Evolutionary conservation across 2,888 invertebrate genomes (phyloP).

Genomic region (Aphodius sticticus): DNA sequence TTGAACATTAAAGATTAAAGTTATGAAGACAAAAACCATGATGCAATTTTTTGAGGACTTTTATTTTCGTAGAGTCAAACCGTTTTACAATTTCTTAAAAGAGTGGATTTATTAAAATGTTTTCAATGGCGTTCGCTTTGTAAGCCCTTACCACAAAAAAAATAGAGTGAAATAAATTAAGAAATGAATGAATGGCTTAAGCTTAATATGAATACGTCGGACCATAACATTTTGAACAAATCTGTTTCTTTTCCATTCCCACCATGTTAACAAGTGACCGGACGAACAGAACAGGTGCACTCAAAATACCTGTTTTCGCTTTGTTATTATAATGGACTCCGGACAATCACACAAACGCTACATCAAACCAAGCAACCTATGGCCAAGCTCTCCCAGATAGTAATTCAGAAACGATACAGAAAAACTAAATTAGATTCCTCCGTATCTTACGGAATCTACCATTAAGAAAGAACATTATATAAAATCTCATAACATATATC

Average conservation of each 20-base stretch:
- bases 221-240: background rate
- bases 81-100: no score
- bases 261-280: background rate
- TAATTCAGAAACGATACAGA: background rate
- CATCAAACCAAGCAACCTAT: background rate
- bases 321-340: background rate
- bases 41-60: no score
- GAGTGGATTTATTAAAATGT: no score
- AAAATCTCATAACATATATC: background rate
- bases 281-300: background rate
- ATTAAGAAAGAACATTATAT: background rate
- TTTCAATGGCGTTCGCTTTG: no score
- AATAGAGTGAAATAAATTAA: no score
- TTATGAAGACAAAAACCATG: no score
- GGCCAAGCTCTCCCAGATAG: no score
- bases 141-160: no score
- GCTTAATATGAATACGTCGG: no score
- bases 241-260: background rate
- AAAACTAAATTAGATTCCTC: background rate
- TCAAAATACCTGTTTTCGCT: background rate
- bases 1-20: no score
- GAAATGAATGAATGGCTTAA: no score
- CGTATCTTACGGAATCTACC: background rate
- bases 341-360: background rate
- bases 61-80: no score